These are phyloP conservation scores for Rissa tridactyla DNA, from an alignment of 2,113 vertebrate species.

Conservation along the genomic window DNA sequence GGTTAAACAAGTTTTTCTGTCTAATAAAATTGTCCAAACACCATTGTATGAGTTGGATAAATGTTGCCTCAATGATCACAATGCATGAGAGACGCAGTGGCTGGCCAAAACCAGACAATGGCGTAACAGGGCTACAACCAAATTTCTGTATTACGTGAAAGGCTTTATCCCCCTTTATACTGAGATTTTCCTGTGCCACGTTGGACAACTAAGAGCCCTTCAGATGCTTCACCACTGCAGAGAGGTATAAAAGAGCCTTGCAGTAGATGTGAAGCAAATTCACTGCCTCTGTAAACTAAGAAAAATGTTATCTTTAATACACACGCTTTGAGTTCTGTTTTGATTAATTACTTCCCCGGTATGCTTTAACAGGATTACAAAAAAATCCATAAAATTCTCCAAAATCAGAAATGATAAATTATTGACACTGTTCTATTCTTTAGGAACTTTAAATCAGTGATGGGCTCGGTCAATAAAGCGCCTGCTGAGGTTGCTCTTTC, in stretches of 20 bases:
- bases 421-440: neutral
- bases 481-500: neutral
- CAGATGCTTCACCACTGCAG: neutral
- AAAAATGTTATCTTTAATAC: neutral
- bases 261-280: neutral
- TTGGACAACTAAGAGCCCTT: neutral
- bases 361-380: neutral
- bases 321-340: neutral
- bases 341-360: neutral
- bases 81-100: neutral
- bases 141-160: neutral
- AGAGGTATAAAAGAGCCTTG: neutral
- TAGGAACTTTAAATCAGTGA: neutral
- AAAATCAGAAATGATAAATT: neutral
- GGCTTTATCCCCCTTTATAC: neutral
- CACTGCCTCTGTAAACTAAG: neutral
- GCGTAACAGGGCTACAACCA: neutral
- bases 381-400: neutral
- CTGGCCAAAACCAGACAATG: neutral
- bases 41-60: neutral
- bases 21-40: neutral
- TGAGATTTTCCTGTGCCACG: neutral
- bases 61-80: neutral
- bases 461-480: neutral
- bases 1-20: neutral